Conservation (phyloP, 1,140 invertebrate species). For the Atopsyche davidsoni region DNA sequence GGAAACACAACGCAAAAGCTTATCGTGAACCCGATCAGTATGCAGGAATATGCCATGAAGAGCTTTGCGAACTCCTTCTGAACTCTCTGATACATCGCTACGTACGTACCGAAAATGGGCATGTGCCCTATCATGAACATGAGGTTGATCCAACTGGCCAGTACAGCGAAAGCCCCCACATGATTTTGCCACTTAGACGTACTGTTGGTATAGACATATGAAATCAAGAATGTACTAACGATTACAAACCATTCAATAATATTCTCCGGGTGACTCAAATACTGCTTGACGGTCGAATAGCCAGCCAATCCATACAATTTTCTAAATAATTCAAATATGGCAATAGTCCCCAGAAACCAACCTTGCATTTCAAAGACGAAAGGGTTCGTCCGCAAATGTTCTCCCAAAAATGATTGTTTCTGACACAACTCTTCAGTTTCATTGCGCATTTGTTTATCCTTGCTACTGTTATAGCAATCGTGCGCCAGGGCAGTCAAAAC, state of each 20-base stretch:
- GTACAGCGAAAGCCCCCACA: conserved; percentile 73
- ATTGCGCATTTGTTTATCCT: conserved; percentile 61
- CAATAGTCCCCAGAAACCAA: conserved; percentile 68
- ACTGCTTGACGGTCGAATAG: conserved; percentile 68
- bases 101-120: conserved; percentile 78
- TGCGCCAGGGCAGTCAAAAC: conserved; percentile 70
- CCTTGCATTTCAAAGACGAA: conserved; percentile 70
- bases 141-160: conserved; percentile 78
- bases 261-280: conserved; percentile 75
- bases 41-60: conserved; percentile 74
- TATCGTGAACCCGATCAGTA: conserved; percentile 78
- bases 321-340: conserved; percentile 66
- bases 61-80: conserved; percentile 80
- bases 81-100: conserved; percentile 80
- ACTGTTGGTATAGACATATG: conserved; percentile 66
- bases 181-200: conserved; percentile 79
- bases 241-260: conserved; percentile 81
- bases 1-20: conserved; percentile 83
- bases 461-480: conserved; percentile 71
- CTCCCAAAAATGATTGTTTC: conserved; percentile 66
- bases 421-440: conserved; percentile 63
- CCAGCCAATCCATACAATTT: conserved; percentile 71
- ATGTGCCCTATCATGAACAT: conserved; percentile 84
- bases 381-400: conserved; percentile 63
- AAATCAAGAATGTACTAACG: conserved; percentile 72